Evolutionary conservation across 2,888 invertebrate genomes (phyloP).

Genomic region (Brachylomia viminalis): DNA sequence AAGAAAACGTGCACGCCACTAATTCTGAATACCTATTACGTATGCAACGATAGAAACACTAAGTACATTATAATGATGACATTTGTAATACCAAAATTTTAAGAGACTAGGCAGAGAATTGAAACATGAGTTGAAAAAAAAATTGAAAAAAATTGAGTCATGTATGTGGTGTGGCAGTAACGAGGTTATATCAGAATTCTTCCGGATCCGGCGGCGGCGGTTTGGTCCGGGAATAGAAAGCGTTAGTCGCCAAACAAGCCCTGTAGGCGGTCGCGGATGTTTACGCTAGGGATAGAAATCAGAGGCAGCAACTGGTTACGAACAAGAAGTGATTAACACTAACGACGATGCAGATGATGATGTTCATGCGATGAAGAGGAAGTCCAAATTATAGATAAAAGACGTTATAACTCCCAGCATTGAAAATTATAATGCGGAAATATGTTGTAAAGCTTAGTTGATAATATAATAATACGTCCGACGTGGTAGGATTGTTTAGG

Average conservation of each 20-base stretch:
- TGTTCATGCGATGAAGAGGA: constrained; percentile 43
- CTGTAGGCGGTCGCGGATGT: constrained; percentile 80
- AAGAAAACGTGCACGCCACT: constrained; percentile 47
- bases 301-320: constrained; percentile 74
- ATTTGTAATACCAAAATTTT: constrained; percentile 40
- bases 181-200: constrained; percentile 83
- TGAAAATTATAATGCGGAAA: constrained; percentile 19
- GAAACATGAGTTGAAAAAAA: no score
- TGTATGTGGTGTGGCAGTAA: constrained; percentile 75
- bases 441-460: constrained; percentile 22
- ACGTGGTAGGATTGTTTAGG: constrained; percentile 10
- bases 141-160: no score
- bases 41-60: constrained; percentile 46
- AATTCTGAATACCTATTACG: constrained; percentile 45
- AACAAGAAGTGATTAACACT: constrained; percentile 73
- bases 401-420: constrained; percentile 12
- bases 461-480: constrained; percentile 14
- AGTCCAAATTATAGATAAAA: constrained; percentile 56
- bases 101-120: constrained; percentile 67
- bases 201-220: constrained; percentile 76
- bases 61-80: constrained; percentile 62
- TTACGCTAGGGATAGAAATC: constrained; percentile 82
- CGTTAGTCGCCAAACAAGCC: constrained; percentile 77
- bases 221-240: constrained; percentile 82
- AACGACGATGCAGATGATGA: constrained; percentile 55